These are phyloP conservation scores for Boulengeromyrus knoepffleri DNA, from an alignment of 2,113 vertebrate species.

Conservation along the genomic window DNA sequence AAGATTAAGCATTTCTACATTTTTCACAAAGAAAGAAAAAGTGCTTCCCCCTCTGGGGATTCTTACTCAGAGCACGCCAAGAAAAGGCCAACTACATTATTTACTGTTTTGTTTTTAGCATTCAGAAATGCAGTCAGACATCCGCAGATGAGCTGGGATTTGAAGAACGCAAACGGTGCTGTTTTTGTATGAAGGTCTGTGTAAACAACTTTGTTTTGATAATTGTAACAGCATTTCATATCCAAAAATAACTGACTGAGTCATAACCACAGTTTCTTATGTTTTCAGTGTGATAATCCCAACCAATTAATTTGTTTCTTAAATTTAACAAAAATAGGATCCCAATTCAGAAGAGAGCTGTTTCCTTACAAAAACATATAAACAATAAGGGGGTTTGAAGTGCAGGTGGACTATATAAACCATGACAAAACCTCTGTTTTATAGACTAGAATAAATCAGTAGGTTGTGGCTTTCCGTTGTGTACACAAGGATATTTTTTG, in stretches of 20 bases:
- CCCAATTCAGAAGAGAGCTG: neutral
- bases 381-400: neutral
- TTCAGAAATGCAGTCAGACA: neutral
- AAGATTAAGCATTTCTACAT: constrained; percentile 72
- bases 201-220: neutral
- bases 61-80: constrained; percentile 62
- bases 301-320: neutral
- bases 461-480: neutral
- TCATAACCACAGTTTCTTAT: neutral
- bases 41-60: constrained; percentile 63
- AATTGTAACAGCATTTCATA: neutral
- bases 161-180: neutral
- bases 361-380: neutral
- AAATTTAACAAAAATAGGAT: neutral
- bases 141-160: constrained; percentile 21
- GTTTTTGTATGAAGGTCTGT: neutral
- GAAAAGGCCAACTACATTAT: constrained; percentile 46
- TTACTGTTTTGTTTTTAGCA: constrained; percentile 43
- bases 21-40: constrained; percentile 74
- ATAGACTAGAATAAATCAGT: neutral
- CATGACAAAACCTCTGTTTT: neutral
- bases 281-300: neutral
- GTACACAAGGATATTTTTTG: constrained; percentile 3
- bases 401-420: neutral
- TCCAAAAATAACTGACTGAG: neutral